Evolutionary conservation across 2,797 vertebrate species (phyloP).

Genomic region (Salmo trutta): DNA sequence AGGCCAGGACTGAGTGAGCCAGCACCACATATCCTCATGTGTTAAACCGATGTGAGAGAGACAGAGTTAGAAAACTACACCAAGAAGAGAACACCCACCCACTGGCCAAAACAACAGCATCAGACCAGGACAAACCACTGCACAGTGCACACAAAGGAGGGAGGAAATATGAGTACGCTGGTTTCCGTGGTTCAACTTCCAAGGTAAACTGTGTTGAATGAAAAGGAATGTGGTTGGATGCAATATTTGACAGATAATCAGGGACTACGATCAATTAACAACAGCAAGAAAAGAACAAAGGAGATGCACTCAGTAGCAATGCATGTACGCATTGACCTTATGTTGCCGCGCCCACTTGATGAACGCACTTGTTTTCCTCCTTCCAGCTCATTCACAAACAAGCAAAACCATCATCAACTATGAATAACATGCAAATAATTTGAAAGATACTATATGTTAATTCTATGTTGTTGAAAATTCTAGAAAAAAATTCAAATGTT

Average conservation of each 20-base stretch:
- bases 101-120: conserved; percentile 32
- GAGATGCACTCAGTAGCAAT: too few relatives aligned
- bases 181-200: background rate
- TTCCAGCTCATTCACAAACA: too few relatives aligned
- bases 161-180: background rate
- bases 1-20: conserved; percentile 43
- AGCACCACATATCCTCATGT: conserved; percentile 54
- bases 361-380: too few relatives aligned
- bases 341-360: too few relatives aligned
- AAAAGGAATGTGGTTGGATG: background rate
- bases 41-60: conserved; percentile 31
- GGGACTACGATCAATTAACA: background rate
- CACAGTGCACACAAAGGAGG: conserved; percentile 17
- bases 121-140: conserved; percentile 23
- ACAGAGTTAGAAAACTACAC: conserved; percentile 12
- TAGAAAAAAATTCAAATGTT: too few relatives aligned
- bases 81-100: background rate
- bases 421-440: too few relatives aligned
- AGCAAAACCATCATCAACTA: too few relatives aligned
- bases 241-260: background rate
- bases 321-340: too few relatives aligned
- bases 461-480: too few relatives aligned
- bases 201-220: background rate
- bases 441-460: too few relatives aligned
- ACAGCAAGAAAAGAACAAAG: too few relatives aligned